Evolutionary conservation across 2,888 invertebrate species (phyloP), one percentile per base, ranked within the genome.

Genomic region (Augochlorella aurata): DNA sequence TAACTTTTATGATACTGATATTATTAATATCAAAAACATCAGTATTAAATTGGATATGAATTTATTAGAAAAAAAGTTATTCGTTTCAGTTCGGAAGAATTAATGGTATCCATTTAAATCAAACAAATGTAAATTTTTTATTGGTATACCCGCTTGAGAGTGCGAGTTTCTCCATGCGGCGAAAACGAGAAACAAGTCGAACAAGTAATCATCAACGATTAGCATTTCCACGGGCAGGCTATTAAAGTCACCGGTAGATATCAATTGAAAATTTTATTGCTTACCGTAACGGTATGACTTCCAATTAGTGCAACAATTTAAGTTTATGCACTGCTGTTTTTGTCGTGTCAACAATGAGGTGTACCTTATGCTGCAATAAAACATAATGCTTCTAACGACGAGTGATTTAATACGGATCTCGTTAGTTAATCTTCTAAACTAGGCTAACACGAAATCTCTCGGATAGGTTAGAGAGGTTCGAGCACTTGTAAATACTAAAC

Each of bases 211-310:
- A 24, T 58, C 24, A 12, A 58, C 24, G 58, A 58, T 58, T 58
- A 58, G 1, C 14, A 58, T 24, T 58, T 24, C 58, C 24, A 14
- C 24, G 24, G 5, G 24, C 58, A 14, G 58, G 12, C 2, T 4
- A 24, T 24, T 24, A 61, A 61, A 61, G 3, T 38, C 18, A 24
- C 21, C 16, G 16, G 16, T 54, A 45, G 16, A 44, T n/a, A 38
- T 77, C 47, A 29, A 66, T 54, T 54, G 29, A 63, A 70, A 52
- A 71, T 71, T 70, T 24, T 29, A 52, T 7, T 21, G 7, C 10
- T 47, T 1, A n/a, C 45, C 3, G 18, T 49, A 29, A 50, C 29
- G 14, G 10, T 24, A 16, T 29, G 7, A 16, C 29, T 49, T 38
- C 21, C 24, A 77, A 50, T 54, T 18, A 66, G 38, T 8, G 38